Conservation (phyloP, 2,113 vertebrate genomes). For the Nothobranchius kuhntae region DNA sequence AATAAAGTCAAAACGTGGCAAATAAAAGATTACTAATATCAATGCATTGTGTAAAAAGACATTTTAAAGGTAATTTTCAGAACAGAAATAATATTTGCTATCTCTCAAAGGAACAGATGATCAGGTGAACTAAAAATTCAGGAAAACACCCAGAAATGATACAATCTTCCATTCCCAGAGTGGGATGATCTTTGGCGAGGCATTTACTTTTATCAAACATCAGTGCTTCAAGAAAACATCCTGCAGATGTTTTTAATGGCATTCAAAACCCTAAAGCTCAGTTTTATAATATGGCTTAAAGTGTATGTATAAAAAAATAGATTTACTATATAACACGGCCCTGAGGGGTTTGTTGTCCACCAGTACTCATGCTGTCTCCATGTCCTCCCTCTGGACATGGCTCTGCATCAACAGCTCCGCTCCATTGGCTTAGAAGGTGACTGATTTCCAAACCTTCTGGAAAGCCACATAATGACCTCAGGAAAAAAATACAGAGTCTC, state of each 20-base stretch:
- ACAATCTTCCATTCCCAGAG: constrained; percentile 55
- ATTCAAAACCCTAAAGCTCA: constrained; percentile 81
- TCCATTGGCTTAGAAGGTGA: no score
- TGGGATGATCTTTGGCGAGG: constrained; percentile 62
- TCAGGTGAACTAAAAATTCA: constrained; percentile 36
- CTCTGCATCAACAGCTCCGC: constrained; percentile 65
- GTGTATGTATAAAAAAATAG: constrained; percentile 93
- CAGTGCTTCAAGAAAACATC: constrained; percentile 96
- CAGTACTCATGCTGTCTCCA: constrained; percentile 83
- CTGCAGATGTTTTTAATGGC: constrained; percentile 85
- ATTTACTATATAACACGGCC: constrained; percentile 88
- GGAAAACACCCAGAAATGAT: constrained; percentile 53
- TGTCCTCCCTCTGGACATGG: constrained; percentile 78
- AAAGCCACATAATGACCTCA: constrained; percentile 81
- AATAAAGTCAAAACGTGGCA: constrained; percentile 6
- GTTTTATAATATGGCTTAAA: constrained; percentile 86
- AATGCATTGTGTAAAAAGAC: background rate
- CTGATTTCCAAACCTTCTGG: constrained; percentile 49
- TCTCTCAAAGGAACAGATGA: background rate
- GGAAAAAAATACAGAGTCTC: constrained; percentile 81
- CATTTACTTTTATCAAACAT: constrained; percentile 82
- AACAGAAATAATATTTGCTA: constrained; percentile 19
- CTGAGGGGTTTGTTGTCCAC: constrained; percentile 90
- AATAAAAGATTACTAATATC: background rate
- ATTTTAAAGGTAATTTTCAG: background rate